These are phyloP conservation scores for Zosterops borbonicus DNA, from an alignment of 2,113 vertebrate genomes.

Conservation along the genomic window DNA sequence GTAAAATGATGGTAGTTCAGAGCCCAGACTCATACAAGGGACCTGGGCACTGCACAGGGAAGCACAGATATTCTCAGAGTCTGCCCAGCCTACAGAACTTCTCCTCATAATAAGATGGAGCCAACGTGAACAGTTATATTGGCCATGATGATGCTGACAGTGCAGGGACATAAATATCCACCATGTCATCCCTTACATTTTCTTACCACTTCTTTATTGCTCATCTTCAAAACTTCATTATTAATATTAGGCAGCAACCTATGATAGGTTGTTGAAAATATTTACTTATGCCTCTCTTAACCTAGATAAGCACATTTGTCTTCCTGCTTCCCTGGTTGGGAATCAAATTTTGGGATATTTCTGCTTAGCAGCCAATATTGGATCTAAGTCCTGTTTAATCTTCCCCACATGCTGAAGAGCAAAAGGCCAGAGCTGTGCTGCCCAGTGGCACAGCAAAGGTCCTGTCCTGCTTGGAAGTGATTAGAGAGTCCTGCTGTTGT, in stretches of 20 bases:
- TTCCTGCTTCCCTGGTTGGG: not conserved
- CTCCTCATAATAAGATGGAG: too few species aligned
- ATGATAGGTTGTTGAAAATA: not conserved
- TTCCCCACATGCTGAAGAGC: not conserved
- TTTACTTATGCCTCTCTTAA: not conserved
- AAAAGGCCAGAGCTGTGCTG: not conserved
- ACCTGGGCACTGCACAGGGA: too few species aligned
- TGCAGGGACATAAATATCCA: not conserved
- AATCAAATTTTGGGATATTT: not conserved
- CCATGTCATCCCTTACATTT: not conserved
- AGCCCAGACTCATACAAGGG: too few species aligned
- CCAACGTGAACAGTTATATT: not conserved
- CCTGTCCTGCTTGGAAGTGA: not conserved
- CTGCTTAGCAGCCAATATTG: not conserved
- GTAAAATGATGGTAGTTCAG: too few species aligned
- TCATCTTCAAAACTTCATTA: not conserved
- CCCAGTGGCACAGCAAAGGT: not conserved
- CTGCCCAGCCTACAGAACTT: too few species aligned
- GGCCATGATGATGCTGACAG: not conserved
- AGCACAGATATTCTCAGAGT: too few species aligned
- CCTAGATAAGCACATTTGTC: not conserved
- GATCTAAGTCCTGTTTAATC: not conserved
- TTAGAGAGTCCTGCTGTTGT: not conserved
- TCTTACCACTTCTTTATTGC: not conserved
- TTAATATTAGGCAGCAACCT: not conserved